These are phyloP conservation scores for Spea hammondii DNA, from an alignment of 2,797 vertebrate species.

Conservation along the genomic window DNA sequence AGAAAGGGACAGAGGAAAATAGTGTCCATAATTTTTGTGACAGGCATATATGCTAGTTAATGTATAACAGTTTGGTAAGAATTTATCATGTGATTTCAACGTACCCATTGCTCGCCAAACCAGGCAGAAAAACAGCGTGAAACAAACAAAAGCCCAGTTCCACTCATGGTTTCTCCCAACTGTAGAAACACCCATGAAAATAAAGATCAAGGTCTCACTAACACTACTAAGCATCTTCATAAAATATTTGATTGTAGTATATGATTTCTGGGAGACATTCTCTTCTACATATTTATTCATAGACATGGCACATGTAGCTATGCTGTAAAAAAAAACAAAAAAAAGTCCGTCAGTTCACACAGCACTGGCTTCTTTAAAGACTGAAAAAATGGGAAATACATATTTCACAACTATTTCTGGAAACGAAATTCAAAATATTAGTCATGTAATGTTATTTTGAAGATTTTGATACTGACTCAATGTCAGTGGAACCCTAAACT, in stretches of 20 bases:
- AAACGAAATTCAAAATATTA: too few species aligned
- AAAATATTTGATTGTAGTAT: conserved; percentile 91
- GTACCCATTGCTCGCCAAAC: conserved; percentile 90
- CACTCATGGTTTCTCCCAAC: conserved; percentile 92
- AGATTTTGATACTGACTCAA: too few species aligned
- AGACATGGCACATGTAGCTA: conserved; percentile 91
- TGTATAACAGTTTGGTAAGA: background rate
- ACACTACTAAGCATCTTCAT: conserved; percentile 95
- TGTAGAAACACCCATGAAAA: conserved; percentile 94
- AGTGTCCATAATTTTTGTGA: too few species aligned
- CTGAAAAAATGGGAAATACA: too few species aligned
- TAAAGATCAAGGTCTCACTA: conserved; percentile 96
- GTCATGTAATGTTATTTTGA: too few species aligned
- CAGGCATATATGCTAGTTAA: too few species aligned
- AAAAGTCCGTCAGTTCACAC: too few species aligned
- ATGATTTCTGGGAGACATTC: conserved; percentile 95
- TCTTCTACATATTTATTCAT: conserved; percentile 98
- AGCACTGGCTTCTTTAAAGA: too few species aligned
- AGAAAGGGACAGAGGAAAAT: too few species aligned
- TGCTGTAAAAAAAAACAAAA: conserved; percentile 65
- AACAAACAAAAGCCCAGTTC: conserved; percentile 96
- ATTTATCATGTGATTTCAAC: conserved; percentile 23
- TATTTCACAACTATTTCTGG: too few species aligned
- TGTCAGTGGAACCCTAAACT: too few species aligned
- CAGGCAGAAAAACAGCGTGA: conserved; percentile 90